Base-by-base conservation (phyloP, 2,888 invertebrate species). In the Xestoiulus laeticollis region DNA sequence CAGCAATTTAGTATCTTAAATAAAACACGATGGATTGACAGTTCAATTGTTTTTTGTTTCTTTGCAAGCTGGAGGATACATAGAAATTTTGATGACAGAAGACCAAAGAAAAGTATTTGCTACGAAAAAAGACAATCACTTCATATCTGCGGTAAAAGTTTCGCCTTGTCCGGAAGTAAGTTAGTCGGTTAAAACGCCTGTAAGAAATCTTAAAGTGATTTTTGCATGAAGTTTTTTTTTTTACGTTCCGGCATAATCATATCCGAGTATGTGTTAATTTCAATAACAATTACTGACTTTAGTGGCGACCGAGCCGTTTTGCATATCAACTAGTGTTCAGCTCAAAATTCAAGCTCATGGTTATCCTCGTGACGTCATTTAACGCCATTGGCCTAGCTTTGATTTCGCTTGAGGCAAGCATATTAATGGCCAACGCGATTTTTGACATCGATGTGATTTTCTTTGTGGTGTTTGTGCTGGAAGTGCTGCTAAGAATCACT, bases 51-150 rank as follows among this genome's bases (percentile, higher is more conserved):
- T 30, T 26, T 78, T 78, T 78, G 8, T 78, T 78, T 78, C n/a
- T 33, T 48, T 87, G 43, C 68, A 87, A 84, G 84, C 22, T 3
- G 87, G 87, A 59, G 87, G 87, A 30, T 87, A 87, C 53, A 53
- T 87, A 12, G 59, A 85, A 12, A 48, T 85, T 30, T 30, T 87
- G 22, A 85, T 87, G 87, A 87, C 87, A 0, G 68, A 30, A 10
- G 30, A n/a, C 32, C 87, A 87, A 33, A 43, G 38, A 4, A 85
- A 85, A 53, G 59, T 8, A 44, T 87, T 68, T 22, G 82, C 38
- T 26, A 32, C 2, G 14, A 68, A 44, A n/a, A 87, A 87, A 19
- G 78, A 5, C 33, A 78, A 10, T 87, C 82, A 82, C 38, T 87
- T 87, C 68, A 32, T 59, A 33, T 33, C 22, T 8, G 85, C 87